Conservation (phyloP, 2,888 invertebrate species). For the Temnothorax rugatulus region DNA sequence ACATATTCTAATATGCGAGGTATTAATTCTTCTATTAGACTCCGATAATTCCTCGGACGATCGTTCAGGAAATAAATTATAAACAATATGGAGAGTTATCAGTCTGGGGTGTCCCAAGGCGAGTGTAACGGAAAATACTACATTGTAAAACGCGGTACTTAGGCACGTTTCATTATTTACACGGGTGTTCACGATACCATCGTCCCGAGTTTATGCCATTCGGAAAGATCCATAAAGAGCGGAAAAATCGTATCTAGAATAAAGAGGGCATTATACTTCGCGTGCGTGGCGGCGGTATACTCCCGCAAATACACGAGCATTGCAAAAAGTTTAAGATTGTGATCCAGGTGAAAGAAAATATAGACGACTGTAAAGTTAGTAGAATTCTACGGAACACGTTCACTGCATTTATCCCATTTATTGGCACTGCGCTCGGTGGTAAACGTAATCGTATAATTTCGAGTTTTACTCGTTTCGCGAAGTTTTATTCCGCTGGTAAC, state of each 20-base stretch:
- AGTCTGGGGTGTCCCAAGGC: background rate
- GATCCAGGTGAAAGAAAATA: background rate
- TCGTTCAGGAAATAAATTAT: background rate
- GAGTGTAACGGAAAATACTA: background rate
- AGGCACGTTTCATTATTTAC: constrained; percentile 37
- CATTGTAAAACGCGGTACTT: constrained; percentile 11
- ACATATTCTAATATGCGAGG: background rate
- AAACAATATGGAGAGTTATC: constrained; percentile 2
- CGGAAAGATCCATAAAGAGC: constrained; percentile 34
- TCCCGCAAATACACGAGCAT: constrained; percentile 2
- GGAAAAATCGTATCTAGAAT: constrained; percentile 22
- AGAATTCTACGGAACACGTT: constrained; percentile 2
- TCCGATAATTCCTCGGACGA: constrained; percentile 13
- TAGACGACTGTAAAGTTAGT: background rate
- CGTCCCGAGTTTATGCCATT: constrained; percentile 21
- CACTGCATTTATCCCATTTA: background rate
- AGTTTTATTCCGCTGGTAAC: constrained; percentile 17
- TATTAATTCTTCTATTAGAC: background rate
- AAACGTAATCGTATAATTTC: constrained; percentile 10
- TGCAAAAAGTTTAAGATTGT: constrained; percentile 32
- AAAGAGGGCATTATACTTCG: background rate
- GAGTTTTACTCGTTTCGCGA: background rate
- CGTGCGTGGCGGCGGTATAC: background rate
- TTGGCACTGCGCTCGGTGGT: background rate
- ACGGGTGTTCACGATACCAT: constrained; percentile 2